These are phyloP conservation scores for Drosophila cracens DNA, from an alignment of 2,888 invertebrate species.

Conservation along the genomic window DNA sequence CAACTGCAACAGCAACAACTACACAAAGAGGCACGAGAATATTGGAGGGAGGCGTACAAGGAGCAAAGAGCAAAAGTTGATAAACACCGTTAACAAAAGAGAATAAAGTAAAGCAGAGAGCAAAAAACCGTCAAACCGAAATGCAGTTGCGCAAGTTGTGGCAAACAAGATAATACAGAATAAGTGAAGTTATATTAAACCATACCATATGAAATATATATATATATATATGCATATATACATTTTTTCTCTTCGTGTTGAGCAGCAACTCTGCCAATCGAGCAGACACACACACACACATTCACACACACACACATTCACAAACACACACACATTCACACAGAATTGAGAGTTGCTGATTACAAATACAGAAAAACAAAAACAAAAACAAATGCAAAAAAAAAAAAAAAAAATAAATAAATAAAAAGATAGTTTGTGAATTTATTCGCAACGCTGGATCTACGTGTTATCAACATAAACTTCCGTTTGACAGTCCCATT, in stretches of 20 bases:
- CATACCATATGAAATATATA: slow-evolving; percentile 41
- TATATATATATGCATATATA: slow-evolving; percentile 43
- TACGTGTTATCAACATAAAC: slow-evolving; percentile 28
- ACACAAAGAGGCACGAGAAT: slow-evolving; percentile 38
- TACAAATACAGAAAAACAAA: slow-evolving; percentile 11
- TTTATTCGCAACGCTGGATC: slow-evolving; percentile 25
- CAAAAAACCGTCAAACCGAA: slow-evolving; percentile 5
- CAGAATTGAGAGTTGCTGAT: slow-evolving; percentile 20
- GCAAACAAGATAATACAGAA: slow-evolving; percentile 34
- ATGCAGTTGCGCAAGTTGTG: slow-evolving; percentile 34
- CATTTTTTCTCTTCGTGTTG: slow-evolving; percentile 53
- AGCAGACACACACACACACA: slow-evolving; percentile 11
- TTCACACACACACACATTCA: neutral
- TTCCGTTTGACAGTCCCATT: slow-evolving; percentile 13
- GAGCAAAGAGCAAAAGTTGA: neutral
- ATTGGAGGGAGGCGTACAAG: slow-evolving; percentile 13
- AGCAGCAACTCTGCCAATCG: slow-evolving; percentile 42
- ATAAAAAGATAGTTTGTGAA: slow-evolving; percentile 14
- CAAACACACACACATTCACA: slow-evolving; percentile 15
- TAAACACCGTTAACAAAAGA: slow-evolving; percentile 1
- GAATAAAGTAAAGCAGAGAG: slow-evolving; percentile 1
- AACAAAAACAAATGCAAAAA: no score
- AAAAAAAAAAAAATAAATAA: neutral
- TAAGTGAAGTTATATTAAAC: slow-evolving; percentile 49
- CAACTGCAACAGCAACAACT: slow-evolving; percentile 18